These are phyloP conservation scores for Acropora yongei DNA, from an alignment of 64 coral and sea anemone species.

Conservation along the genomic window DNA sequence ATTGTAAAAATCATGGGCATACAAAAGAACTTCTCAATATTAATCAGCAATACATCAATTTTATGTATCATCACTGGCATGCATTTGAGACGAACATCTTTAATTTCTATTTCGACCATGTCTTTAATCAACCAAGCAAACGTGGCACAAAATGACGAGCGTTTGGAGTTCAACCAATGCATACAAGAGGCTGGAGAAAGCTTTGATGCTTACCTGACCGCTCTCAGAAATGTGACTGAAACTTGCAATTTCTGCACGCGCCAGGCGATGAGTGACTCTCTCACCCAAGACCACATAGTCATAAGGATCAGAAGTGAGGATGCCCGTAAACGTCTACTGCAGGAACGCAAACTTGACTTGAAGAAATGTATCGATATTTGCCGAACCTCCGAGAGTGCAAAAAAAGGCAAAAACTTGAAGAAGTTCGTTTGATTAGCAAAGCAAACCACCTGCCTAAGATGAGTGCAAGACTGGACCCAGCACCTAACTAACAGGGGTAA, in stretches of 20 bases:
- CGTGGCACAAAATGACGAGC: too few relatives aligned
- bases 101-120: too few relatives aligned
- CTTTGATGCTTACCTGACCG: slow-evolving; percentile 53
- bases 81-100: too few relatives aligned
- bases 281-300: slow-evolving; percentile 25
- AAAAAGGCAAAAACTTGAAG: slow-evolving; percentile 27
- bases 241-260: slow-evolving; percentile 74
- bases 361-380: slow-evolving; percentile 68
- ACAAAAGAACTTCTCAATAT: too few relatives aligned
- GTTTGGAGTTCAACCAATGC: slow-evolving; percentile 59
- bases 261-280: neutral
- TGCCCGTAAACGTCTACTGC: slow-evolving; percentile 29
- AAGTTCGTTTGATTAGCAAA: slow-evolving; percentile 1
- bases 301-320: slow-evolving; percentile 23
- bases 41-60: too few relatives aligned
- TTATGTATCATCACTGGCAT: too few relatives aligned
- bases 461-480: too few relatives aligned
- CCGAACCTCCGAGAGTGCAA: slow-evolving; percentile 38
- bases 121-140: too few relatives aligned
- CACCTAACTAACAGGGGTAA: too few relatives aligned
- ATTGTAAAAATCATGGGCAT: too few relatives aligned
- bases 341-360: slow-evolving; percentile 29
- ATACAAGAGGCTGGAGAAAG: slow-evolving; percentile 50
- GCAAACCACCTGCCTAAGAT: neutral
- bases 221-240: slow-evolving; percentile 58